phyloP scores from a whole-genome alignment of 1,140 invertebrate genomes.

The Anoplophora glabripennis region DNA sequence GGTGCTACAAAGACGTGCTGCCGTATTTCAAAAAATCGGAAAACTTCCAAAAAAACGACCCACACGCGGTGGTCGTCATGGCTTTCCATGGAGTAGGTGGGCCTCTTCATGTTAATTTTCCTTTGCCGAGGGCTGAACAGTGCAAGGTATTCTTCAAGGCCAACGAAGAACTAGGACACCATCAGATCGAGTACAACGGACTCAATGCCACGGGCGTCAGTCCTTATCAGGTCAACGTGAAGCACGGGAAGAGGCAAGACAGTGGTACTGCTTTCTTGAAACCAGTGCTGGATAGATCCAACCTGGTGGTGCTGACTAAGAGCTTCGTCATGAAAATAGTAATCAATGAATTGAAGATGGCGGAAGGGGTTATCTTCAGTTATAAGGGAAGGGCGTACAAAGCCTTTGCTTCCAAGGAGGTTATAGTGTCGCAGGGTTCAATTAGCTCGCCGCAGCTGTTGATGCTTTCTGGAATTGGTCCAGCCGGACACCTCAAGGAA shows the following conservation, averaged over 20 bases:
- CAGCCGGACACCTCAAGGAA: slow-evolving; percentile 60
- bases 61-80: slow-evolving; percentile 46
- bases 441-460: slow-evolving; percentile 70
- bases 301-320: slow-evolving; percentile 61
- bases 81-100: slow-evolving; percentile 16
- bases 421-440: slow-evolving; percentile 69
- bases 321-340: slow-evolving; percentile 58
- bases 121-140: not conserved
- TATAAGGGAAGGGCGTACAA: slow-evolving; percentile 48
- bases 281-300: slow-evolving; percentile 56
- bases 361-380: slow-evolving; percentile 60
- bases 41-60: slow-evolving; percentile 24
- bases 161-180: slow-evolving; percentile 54
- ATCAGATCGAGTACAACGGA: slow-evolving; percentile 55
- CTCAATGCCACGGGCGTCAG: slow-evolving; percentile 41
- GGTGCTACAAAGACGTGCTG: slow-evolving; percentile 64
- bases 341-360: slow-evolving; percentile 30
- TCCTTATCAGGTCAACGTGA: slow-evolving; percentile 20
- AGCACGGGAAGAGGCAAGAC: slow-evolving; percentile 50
- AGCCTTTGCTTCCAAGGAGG: slow-evolving; percentile 60
- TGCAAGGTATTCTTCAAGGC: slow-evolving; percentile 57
- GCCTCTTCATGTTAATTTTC: slow-evolving; percentile 17
- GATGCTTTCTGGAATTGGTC: slow-evolving; percentile 77
- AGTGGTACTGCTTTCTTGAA: slow-evolving; percentile 54
- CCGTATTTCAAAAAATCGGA: slow-evolving; percentile 58